phyloP scores from a whole-genome alignment of 2,113 vertebrate genomes.

The Sakesphorus luctuosus region DNA sequence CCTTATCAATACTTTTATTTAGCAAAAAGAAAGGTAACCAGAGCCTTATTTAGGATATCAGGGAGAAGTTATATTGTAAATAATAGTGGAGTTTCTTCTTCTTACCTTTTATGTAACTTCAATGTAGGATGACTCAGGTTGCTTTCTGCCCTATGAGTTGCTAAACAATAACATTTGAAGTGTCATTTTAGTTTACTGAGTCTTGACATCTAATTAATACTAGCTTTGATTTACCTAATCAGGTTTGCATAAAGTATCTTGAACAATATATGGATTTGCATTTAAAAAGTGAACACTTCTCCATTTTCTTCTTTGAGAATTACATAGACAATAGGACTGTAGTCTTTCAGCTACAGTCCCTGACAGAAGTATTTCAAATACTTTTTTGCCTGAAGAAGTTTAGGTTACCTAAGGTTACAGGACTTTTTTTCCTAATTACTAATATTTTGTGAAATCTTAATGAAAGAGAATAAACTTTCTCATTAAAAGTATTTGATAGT shows the following conservation, averaged over 20 bases:
- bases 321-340: background rate
- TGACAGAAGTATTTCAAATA: background rate
- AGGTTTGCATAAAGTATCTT: background rate
- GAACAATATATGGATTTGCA: background rate
- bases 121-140: background rate
- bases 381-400: background rate
- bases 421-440: background rate
- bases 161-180: background rate
- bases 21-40: background rate
- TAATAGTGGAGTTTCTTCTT: background rate
- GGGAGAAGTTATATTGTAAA: background rate
- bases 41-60: fast-evolving
- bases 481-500: background rate
- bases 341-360: background rate
- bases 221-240: background rate
- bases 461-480: background rate
- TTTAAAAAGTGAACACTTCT: background rate
- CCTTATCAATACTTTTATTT: background rate
- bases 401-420: background rate
- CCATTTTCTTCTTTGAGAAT: background rate
- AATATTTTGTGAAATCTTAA: background rate
- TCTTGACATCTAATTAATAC: background rate
- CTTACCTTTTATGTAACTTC: background rate
- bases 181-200: background rate
- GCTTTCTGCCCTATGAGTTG: background rate